Conservation (phyloP, 2,888 invertebrate genomes). For the Erynnis tages region DNA sequence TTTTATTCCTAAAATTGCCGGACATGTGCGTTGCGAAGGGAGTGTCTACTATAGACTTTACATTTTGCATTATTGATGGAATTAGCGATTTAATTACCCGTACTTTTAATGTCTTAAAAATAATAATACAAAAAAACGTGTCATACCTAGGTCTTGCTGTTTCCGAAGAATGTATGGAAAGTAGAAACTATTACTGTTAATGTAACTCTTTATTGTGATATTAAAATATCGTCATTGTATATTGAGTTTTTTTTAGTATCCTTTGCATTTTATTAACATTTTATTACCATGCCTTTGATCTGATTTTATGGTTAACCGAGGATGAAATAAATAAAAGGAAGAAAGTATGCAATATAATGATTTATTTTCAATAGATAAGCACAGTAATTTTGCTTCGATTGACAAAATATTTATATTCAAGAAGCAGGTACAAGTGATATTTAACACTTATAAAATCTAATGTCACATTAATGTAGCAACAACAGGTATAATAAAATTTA, state of each 20-base stretch:
- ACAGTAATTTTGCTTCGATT: constrained; percentile 81
- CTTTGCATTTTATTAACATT: not conserved
- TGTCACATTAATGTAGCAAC: constrained; percentile 48
- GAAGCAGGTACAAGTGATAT: constrained; percentile 80
- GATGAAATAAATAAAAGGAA: constrained; percentile 45
- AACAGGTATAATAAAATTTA: constrained; percentile 45
- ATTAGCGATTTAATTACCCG: not conserved
- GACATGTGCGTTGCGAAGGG: too few relatives aligned
- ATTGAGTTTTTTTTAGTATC: constrained; percentile 25
- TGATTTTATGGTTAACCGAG: not conserved
- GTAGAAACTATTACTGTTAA: constrained; percentile 41
- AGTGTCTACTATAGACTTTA: too few relatives aligned
- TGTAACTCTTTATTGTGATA: constrained; percentile 61
- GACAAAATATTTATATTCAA: constrained; percentile 74
- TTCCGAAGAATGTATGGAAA: not conserved
- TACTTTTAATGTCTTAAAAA: not conserved
- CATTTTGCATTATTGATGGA: too few relatives aligned
- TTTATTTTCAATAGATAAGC: constrained; percentile 79
- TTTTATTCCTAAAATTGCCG: too few relatives aligned
- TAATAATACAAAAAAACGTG: constrained; percentile 1
- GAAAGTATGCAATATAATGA: constrained; percentile 67
- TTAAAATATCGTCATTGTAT: constrained; percentile 56
- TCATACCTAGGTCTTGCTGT: constrained; percentile 2
- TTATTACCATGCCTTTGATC: too few relatives aligned
- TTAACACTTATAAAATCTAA: constrained; percentile 70